phyloP scores from a whole-genome alignment of 2,113 vertebrate species.

The Chlamydotis undulata region DNA sequence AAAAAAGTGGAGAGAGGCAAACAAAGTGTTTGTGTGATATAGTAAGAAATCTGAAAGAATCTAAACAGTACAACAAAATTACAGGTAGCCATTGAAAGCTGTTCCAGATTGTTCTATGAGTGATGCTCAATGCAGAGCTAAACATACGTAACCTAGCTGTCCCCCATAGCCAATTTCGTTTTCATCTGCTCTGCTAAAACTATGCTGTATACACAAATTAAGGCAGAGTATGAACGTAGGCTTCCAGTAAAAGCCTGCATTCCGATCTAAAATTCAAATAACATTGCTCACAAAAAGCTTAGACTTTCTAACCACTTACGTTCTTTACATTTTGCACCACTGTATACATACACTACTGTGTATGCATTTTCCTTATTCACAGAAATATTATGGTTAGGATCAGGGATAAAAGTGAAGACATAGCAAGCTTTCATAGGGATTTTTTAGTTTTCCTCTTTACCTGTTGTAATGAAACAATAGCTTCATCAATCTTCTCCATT shows the following conservation, averaged over 20 bases:
- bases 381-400: not conserved
- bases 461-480: constrained; percentile 85
- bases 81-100: not conserved
- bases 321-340: not conserved
- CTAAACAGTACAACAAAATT: not conserved
- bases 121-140: not conserved
- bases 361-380: not conserved
- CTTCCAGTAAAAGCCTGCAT: not conserved
- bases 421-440: not conserved
- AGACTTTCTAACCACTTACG: not conserved
- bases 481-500: constrained; percentile 84
- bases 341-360: too few species aligned
- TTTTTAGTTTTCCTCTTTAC: constrained; percentile 66
- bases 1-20: not conserved
- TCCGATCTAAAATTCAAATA: not conserved
- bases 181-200: not conserved
- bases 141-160: not conserved
- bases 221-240: not conserved
- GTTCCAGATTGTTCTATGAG: not conserved
- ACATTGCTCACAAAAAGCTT: not conserved
- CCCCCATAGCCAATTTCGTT: not conserved
- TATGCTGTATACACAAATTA: not conserved
- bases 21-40: not conserved
- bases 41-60: not conserved
- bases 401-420: not conserved